Conservation (phyloP, 1,140 invertebrate species). For the Pogonomyrmex californicus region DNA sequence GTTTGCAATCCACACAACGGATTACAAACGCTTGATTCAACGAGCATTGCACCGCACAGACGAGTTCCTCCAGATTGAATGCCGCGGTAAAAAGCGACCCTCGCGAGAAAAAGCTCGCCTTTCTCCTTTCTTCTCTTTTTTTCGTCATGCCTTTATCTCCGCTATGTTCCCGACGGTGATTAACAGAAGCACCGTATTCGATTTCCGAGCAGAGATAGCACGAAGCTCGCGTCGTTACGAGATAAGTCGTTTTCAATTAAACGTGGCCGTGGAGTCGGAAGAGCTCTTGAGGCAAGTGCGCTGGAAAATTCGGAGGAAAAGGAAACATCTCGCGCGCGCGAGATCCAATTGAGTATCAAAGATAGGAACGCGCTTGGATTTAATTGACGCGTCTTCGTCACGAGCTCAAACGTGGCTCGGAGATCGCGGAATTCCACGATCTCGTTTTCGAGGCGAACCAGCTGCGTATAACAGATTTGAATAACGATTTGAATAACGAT, state of each 20-base stretch:
- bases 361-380: not conserved
- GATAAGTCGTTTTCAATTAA: conserved; percentile 19
- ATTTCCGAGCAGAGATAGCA: conserved; percentile 11
- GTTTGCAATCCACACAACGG: not conserved
- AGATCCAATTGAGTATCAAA: not conserved
- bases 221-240: not conserved
- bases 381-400: not conserved
- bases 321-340: not conserved
- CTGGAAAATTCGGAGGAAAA: not conserved
- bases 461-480: not conserved
- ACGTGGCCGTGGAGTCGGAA: not conserved
- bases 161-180: conserved; percentile 9
- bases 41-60: not conserved
- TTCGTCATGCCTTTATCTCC: not conserved
- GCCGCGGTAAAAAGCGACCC: not conserved
- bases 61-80: not conserved
- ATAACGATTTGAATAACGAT: conserved; percentile 10
- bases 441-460: conserved; percentile 7
- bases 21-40: conserved; percentile 12
- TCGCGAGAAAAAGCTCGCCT: not conserved
- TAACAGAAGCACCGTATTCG: not conserved
- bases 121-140: not conserved
- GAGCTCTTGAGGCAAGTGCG: too few relatives aligned
- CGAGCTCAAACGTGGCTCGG: too few relatives aligned
- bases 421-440: not conserved